Base-by-base conservation (phyloP, 2,888 invertebrate genomes). In the Gisinianus flammeolus region DNA sequence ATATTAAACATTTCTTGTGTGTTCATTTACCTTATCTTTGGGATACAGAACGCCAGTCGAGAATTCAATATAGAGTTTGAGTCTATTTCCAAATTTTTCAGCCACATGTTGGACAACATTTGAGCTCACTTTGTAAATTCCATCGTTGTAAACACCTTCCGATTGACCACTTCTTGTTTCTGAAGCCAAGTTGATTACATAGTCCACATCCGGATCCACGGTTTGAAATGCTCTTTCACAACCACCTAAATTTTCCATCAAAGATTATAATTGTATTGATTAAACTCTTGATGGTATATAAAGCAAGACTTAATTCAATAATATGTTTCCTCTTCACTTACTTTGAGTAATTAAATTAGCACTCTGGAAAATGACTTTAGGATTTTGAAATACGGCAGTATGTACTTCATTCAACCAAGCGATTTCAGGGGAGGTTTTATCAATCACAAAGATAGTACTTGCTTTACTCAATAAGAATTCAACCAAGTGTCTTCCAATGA, bases 351-450 rank as follows among this genome's bases (percentile, higher is more conserved):
- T 96, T 81, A 97, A 90, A 89, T 96, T 96, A 75, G 95, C 94
- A 89, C 96, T 96, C 87, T 91, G 92, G 87, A 96, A 97, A 87
- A 95, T 93, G 12, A 96, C 92, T 86, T 91, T 89, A 80, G 92
- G 90, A 88, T 91, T 91, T 79, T 92, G 91, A 87, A 96, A 95
- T 67, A 90, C 88, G 85, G 91, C 90, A 83, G 90, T 89, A 86
- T 96, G 96, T 79, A 88, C 88, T 1, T 90, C 88, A 87, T 94
- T 95, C 52, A 97, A 88, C 93, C 96, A 97, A 1, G 96, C 96
- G 85, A 95, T 92, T 87, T 94, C 94, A 0, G 96, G 96, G 71
- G 96, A 96, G 35, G 96, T 95, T 88, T 97, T 97, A 88, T 97
- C 97, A 78, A 94, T 94, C 69, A 95, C 91, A 83, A 93, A 91